A percentile compares a stretch with the other conserved stretches of the same genome.
phyloP scores from a whole-genome alignment of 2,113 vertebrate genomes.

The Lutjanus erythropterus region DNA sequence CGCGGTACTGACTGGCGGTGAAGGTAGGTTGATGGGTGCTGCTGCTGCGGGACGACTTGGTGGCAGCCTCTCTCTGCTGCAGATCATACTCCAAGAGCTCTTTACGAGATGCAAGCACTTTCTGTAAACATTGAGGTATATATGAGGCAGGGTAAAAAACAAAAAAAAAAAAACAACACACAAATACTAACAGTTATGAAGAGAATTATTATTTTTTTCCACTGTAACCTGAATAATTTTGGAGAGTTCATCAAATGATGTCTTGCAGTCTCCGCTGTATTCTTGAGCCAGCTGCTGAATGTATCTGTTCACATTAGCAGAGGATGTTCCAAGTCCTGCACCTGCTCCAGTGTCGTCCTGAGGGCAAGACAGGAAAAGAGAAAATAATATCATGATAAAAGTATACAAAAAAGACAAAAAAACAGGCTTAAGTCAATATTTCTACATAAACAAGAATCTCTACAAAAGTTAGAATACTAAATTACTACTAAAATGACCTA shows the following conservation, averaged over 20 bases:
- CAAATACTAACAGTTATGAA: background rate
- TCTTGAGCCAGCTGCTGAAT: conserved; percentile 98
- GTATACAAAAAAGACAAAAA: background rate
- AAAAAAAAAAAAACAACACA: background rate
- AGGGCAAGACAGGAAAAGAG: background rate
- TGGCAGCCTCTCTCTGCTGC: conserved; percentile 96
- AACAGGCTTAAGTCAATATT: background rate
- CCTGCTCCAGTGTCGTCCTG: conserved; percentile 94
- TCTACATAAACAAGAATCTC: background rate
- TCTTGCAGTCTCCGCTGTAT: conserved; percentile 98
- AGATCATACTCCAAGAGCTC: conserved; percentile 97
- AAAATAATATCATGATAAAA: background rate
- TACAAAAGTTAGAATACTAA: background rate
- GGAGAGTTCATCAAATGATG: conserved; percentile 97
- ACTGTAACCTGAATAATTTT: conserved; percentile 96
- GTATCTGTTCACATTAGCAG: conserved; percentile 97
- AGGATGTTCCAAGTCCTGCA: conserved; percentile 92
- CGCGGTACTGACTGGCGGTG: conserved; percentile 96
- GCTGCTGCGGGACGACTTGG: conserved; percentile 91
- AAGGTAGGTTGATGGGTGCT: conserved; percentile 93
- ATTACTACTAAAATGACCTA: background rate
- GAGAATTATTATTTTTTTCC: background rate
- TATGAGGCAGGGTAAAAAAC: background rate
- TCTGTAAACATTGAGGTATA: conserved; percentile 82
- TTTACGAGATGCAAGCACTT: conserved; percentile 99